Percentiles rank a stretch among this genome's conserved stretches.
Conservation (phyloP, 2,888 invertebrate genomes). For the Erannis defoliaria region DNA sequence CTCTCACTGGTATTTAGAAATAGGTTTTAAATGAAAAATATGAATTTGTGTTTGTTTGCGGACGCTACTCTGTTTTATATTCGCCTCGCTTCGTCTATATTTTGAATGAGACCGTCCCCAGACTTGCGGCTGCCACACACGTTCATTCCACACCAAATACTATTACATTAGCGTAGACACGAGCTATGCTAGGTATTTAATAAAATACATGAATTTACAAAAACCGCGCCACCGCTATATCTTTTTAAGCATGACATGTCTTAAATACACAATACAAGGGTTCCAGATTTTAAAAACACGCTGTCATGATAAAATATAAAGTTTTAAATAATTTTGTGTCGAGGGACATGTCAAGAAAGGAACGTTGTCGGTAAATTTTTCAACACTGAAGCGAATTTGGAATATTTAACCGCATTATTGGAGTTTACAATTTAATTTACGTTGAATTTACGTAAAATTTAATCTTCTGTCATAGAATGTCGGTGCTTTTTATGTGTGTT, state of each 20-base stretch:
- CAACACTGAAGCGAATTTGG: conserved; percentile 39
- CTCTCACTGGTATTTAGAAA: too few relatives aligned
- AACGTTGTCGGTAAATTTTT: conserved; percentile 40
- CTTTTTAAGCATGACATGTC: conserved; percentile 19
- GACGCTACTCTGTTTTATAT: conserved; percentile 75
- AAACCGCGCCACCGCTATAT: conserved; percentile 3
- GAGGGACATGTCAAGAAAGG: conserved; percentile 33
- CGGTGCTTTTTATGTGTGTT: conserved; percentile 26
- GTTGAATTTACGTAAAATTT: conserved; percentile 18
- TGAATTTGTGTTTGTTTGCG: conserved; percentile 50
- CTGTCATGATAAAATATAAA: conserved; percentile 37
- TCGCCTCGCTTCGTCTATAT: conserved; percentile 71
- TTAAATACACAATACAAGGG: conserved; percentile 28
- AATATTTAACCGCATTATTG: conserved; percentile 38
- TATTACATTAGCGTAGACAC: conserved; percentile 43
- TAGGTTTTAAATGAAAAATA: too few relatives aligned
- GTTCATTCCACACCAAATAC: conserved; percentile 62
- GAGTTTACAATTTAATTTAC: conserved; percentile 34
- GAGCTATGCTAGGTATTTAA: conserved; percentile 31
- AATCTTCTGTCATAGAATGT: conserved; percentile 29
- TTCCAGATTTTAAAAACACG: conserved; percentile 27
- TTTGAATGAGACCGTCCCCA: conserved; percentile 76
- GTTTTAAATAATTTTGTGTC: conserved; percentile 35
- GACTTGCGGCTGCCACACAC: conserved; percentile 61
- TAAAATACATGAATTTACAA: conserved; percentile 28